Evolutionary conservation across 2,113 vertebrate genomes (phyloP).

Genomic region (Pangasianodon hypophthalmus): DNA sequence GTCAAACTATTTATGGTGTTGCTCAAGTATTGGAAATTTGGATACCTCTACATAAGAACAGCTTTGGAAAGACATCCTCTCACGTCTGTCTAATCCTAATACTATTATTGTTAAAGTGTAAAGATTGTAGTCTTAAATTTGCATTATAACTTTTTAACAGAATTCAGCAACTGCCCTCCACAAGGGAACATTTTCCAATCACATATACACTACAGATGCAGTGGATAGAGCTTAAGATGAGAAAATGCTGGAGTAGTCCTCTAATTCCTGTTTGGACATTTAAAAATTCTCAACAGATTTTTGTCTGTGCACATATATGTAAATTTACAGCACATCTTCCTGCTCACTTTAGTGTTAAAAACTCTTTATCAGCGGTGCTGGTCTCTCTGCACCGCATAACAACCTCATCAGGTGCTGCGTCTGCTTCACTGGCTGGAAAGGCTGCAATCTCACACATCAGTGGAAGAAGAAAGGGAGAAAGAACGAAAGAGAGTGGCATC

Average conservation of each 20-base stretch:
- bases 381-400: constrained; percentile 38
- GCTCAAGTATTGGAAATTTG: neutral
- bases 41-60: neutral
- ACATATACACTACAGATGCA: neutral
- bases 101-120: neutral
- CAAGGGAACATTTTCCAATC: neutral
- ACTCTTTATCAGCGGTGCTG: constrained; percentile 19
- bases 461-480: constrained; percentile 40
- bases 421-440: constrained; percentile 47
- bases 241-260: neutral
- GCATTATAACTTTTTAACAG: neutral
- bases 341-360: constrained; percentile 3
- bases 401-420: constrained; percentile 44
- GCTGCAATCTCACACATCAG: constrained; percentile 52
- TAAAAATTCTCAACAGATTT: constrained; percentile 3
- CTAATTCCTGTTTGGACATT: neutral
- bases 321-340: neutral
- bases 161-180: neutral
- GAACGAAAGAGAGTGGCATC: neutral
- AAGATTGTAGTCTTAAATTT: neutral
- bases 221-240: neutral
- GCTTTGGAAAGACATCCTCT: neutral
- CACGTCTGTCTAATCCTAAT: neutral
- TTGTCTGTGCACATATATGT: neutral
- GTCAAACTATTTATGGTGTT: neutral